phyloP scores from a whole-genome alignment of 2,113 vertebrate species.

The Daboia siamensis region DNA sequence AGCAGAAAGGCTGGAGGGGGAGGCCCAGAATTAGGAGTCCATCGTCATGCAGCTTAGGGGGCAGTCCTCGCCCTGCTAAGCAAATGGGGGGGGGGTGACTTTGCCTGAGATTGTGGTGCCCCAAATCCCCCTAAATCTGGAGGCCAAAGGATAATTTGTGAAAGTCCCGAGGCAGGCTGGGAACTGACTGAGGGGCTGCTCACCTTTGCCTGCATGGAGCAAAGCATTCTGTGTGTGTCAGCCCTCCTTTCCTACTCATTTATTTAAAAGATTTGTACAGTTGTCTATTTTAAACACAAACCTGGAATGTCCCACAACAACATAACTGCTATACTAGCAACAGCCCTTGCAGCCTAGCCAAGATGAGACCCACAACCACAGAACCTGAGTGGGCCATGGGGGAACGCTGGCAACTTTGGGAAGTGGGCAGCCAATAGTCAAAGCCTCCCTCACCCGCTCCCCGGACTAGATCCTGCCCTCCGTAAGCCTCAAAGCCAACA shows the following conservation, averaged over 20 bases:
- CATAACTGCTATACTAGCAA: not conserved
- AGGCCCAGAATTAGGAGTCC: constrained; percentile 33
- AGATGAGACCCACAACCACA: not conserved
- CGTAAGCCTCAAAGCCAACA: not conserved
- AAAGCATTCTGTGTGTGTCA: not conserved
- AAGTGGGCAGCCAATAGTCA: not conserved
- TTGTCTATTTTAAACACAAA: not conserved
- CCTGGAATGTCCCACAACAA: not conserved
- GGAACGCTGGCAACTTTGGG: not conserved
- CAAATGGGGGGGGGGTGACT: constrained; percentile 44
- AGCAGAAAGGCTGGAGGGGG: not conserved
- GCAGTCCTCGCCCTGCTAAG: constrained; percentile 37
- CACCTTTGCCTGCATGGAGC: not conserved
- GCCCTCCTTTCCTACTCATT: not conserved
- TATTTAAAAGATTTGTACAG: not conserved
- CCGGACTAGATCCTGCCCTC: not conserved
- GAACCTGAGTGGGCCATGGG: not conserved
- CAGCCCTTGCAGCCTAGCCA: not conserved
- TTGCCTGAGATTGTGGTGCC: constrained; percentile 3
- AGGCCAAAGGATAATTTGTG: not conserved
- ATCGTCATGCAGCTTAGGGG: constrained; percentile 25
- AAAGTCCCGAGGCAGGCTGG: not conserved
- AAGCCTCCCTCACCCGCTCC: too few relatives aligned
- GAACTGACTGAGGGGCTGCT: not conserved
- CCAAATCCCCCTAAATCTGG: not conserved